phyloP scores from a whole-genome alignment of 2,888 invertebrate genomes.

The Xestia sexstrigata region DNA sequence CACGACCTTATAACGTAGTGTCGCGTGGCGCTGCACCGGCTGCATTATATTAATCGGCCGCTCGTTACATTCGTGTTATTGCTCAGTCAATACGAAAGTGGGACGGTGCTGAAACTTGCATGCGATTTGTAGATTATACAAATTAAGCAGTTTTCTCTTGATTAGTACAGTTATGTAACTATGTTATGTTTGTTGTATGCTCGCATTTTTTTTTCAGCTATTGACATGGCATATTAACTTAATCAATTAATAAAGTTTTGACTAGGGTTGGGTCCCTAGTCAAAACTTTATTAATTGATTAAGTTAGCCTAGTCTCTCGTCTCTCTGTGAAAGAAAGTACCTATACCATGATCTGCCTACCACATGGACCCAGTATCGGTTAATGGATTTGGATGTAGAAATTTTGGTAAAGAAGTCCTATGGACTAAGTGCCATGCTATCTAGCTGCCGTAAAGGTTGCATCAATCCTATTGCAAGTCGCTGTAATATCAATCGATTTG shows the following conservation, averaged over 20 bases:
- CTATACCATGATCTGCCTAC: not conserved
- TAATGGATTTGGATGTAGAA: not conserved
- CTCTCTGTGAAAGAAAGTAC: not conserved
- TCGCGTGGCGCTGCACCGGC: constrained; percentile 21
- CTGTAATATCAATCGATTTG: not conserved
- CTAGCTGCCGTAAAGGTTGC: not conserved
- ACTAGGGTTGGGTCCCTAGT: too few relatives aligned
- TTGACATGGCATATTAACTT: not conserved
- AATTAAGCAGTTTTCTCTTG: not conserved
- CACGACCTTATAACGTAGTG: constrained; percentile 16
- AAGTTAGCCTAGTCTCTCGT: not conserved
- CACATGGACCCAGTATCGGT: not conserved
- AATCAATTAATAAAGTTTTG: not conserved
- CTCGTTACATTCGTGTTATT: constrained; percentile 33
- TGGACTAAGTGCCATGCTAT: not conserved
- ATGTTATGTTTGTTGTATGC: not conserved
- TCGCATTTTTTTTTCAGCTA: not conserved
- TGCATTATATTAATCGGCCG: constrained; percentile 35
- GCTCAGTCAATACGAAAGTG: constrained; percentile 13
- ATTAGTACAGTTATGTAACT: not conserved
- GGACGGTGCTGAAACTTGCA: constrained; percentile 7
- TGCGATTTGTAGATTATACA: constrained; percentile 1
- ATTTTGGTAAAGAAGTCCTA: not conserved
- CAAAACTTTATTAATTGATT: too few relatives aligned
- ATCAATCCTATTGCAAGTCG: not conserved